phyloP scores from a whole-genome alignment of 2,888 invertebrate genomes.

The Unio delphinus region DNA sequence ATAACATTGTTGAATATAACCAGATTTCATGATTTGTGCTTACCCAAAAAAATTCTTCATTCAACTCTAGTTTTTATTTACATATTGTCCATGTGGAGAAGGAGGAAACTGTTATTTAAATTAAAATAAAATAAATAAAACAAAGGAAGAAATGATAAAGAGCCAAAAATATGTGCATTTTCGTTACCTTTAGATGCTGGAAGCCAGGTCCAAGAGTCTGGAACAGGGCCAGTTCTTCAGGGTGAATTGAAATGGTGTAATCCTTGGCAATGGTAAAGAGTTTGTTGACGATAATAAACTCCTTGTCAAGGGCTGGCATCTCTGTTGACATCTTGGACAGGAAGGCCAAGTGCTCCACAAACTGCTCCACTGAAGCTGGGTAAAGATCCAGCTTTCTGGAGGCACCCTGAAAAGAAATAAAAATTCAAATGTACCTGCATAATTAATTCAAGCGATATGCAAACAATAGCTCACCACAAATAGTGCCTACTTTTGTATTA shows the following conservation, averaged over 20 bases:
- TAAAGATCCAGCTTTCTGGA: constrained; percentile 66
- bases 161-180: neutral
- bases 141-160: neutral
- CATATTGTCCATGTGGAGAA: neutral
- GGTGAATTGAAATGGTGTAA: constrained; percentile 62
- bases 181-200: constrained; percentile 68
- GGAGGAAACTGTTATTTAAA: neutral
- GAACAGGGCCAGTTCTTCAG: constrained; percentile 69
- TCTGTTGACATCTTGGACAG: constrained; percentile 68
- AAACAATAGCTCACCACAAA: too few relatives aligned
- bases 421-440: constrained; percentile 1
- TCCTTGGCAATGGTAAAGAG: constrained; percentile 69
- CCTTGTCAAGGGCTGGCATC: constrained; percentile 68
- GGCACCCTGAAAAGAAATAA: constrained; percentile 59
- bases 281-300: constrained; percentile 68
- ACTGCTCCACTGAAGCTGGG: constrained; percentile 69
- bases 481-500: too few relatives aligned
- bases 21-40: too few relatives aligned
- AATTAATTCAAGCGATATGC: neutral
- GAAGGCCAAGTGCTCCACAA: constrained; percentile 71
- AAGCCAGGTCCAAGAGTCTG: constrained; percentile 70
- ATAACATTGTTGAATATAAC: too few relatives aligned
- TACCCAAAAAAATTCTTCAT: neutral
- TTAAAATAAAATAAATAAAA: neutral
- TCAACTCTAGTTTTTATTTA: neutral